Evolutionary conservation across 2,888 invertebrate genomes (phyloP).

Genomic region (Aleiodes leptofemur): DNA sequence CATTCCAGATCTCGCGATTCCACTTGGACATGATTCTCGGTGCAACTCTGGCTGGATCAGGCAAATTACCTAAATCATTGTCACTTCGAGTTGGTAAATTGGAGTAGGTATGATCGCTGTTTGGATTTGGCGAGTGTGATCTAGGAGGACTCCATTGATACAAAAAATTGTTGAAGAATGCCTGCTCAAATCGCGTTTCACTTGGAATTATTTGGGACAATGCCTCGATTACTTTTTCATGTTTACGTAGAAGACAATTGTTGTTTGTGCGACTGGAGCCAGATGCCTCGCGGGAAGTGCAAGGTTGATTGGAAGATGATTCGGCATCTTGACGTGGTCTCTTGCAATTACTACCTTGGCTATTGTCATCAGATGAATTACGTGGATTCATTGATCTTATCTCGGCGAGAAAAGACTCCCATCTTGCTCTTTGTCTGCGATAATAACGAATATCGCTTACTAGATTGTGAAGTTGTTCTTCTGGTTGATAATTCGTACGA

Average conservation of each 20-base stretch:
- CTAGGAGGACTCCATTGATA: not conserved
- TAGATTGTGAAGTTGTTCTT: not conserved
- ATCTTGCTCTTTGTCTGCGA: slow-evolving; percentile 80
- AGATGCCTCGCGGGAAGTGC: slow-evolving; percentile 52
- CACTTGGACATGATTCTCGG: slow-evolving; percentile 29
- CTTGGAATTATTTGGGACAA: slow-evolving; percentile 57
- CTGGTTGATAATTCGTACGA: slow-evolving; percentile 21
- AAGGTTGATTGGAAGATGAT: slow-evolving; percentile 40
- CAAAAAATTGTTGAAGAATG: slow-evolving; percentile 26
- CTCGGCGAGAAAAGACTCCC: slow-evolving; percentile 80
- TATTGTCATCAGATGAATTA: slow-evolving; percentile 46
- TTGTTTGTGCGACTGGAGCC: not conserved
- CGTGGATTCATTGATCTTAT: slow-evolving; percentile 77
- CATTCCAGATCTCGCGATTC: slow-evolving; percentile 4
- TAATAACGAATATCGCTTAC: slow-evolving; percentile 54
- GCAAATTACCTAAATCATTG: not conserved
- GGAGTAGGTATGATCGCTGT: slow-evolving; percentile 65
- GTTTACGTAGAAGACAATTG: not conserved
- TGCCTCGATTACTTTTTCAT: slow-evolving; percentile 6
- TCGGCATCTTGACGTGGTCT: slow-evolving; percentile 15
- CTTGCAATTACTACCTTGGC: slow-evolving; percentile 45
- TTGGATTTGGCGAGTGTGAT: slow-evolving; percentile 40
- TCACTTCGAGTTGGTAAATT: slow-evolving; percentile 50
- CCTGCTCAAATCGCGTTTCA: slow-evolving; percentile 55
- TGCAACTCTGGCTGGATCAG: not conserved